These are phyloP conservation scores for Patiria miniata DNA, from an alignment of 35 echinoderm and acorn worm genomes.

Conservation along the genomic window DNA sequence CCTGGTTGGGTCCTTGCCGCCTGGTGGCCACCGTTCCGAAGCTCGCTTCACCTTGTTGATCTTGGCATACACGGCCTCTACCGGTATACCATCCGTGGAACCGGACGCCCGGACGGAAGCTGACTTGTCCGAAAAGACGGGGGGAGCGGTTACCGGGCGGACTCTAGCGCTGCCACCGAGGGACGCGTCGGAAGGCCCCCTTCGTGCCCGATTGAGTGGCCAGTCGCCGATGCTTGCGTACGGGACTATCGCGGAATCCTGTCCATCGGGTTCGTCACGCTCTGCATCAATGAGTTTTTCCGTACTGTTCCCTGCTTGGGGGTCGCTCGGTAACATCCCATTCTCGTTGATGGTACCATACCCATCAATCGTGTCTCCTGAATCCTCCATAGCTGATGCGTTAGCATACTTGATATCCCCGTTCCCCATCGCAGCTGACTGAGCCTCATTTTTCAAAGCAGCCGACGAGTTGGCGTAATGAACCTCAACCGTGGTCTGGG, in stretches of 20 bases:
- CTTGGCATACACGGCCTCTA: background rate
- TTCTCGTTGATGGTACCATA: background rate
- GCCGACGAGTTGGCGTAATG: no score
- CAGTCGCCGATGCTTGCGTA: background rate
- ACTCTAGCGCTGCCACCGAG: background rate
- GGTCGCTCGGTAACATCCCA: background rate
- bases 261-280: background rate
- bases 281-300: background rate
- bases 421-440: background rate
- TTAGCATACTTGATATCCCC: background rate
- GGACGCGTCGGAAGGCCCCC: background rate
- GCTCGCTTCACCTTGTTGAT: conserved; percentile 14
- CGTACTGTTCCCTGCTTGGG: background rate
- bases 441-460: background rate
- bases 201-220: background rate
- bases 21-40: background rate
- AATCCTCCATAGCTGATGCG: background rate
- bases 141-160: background rate
- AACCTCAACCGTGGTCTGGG: no score
- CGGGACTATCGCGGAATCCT: background rate
- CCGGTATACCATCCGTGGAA: background rate
- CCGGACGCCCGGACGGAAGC: background rate
- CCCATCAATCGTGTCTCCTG: background rate
- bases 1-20: background rate
- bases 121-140: background rate